Evolutionary conservation across 2,797 vertebrate genomes (phyloP).

Genomic region (Apogon hyalosoma): DNA sequence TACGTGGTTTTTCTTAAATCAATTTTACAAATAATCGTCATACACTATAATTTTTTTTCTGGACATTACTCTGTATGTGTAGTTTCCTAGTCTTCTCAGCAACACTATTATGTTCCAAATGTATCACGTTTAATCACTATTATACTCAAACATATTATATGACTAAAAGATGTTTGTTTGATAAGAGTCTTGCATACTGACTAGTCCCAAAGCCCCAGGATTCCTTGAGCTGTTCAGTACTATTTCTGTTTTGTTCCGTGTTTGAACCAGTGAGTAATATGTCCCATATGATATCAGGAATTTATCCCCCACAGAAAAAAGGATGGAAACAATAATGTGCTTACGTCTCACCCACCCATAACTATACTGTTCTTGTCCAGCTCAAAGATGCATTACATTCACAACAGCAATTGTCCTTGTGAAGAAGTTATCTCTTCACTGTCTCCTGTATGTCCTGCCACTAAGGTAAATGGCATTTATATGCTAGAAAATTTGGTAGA

Average conservation of each 20-base stretch:
- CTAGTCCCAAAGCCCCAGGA: constrained; percentile 60
- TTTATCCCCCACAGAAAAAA: constrained; percentile 59
- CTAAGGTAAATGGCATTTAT: constrained; percentile 55
- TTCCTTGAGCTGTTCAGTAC: constrained; percentile 57
- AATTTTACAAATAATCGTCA: constrained; percentile 48
- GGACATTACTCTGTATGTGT: constrained; percentile 28
- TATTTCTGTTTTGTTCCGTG: constrained; percentile 67
- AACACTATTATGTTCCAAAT: constrained; percentile 62
- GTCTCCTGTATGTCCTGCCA: constrained; percentile 38
- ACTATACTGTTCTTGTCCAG: constrained; percentile 24
- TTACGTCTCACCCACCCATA: constrained; percentile 55
- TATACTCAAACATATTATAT: constrained; percentile 68
- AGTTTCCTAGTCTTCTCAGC: constrained; percentile 58
- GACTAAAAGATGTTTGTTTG: constrained; percentile 71
- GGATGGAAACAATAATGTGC: constrained; percentile 74
- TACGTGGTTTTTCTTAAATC: constrained; percentile 28
- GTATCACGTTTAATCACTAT: constrained; percentile 54
- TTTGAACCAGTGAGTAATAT: constrained; percentile 74
- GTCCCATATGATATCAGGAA: constrained; percentile 75
- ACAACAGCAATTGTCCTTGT: constrained; percentile 37
- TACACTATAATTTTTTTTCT: constrained; percentile 51
- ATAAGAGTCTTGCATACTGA: constrained; percentile 57
- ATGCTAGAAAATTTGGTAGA: neutral
- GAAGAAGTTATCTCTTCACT: constrained; percentile 38
- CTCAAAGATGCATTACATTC: constrained; percentile 50